Base-by-base conservation (phyloP, 1,140 invertebrate species). In the Orussus abietinus region DNA sequence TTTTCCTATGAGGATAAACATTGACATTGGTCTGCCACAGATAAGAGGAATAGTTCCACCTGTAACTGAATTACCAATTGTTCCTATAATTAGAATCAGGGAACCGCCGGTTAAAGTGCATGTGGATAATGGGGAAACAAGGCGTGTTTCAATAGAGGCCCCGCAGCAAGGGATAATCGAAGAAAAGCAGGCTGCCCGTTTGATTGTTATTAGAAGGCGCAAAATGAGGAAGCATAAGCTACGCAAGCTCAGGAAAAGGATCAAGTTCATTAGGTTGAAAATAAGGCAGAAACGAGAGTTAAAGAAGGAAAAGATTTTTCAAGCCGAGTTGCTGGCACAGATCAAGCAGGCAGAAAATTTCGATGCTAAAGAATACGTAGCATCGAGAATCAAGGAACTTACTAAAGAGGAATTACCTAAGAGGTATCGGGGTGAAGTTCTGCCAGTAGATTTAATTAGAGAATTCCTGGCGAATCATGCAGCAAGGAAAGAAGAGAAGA, bases 161-260 rank as follows among this genome's bases (percentile, higher is more conserved):
- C n/a, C n/a, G n/a, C n/a, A 19, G 7, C 25, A 40, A 19, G 41
- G 28, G 4, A 22, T 45, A 17, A n/a, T n/a, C n/a, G n/a, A n/a
- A n/a, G 78, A 80, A 48, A 88, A 84, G 57, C 77, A 83, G 57
- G 88, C 88, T 1, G 78, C 76, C 1, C 70, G 84, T 34, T 59
- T 92, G 22, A 84, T 92, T 53, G 80, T 84, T 0, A 91, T 92
- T 30, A 77, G 90, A 26, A 75, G 80, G 30, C 80, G 77, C 22
- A 94, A 93, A 71, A 92, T 94, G 83, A 90, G 85, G 58, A 88
- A 84, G 55, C 90, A 92, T 56, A 88, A 92, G 62, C 72, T 86
- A 28, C 84, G 62, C 56, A 93, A 92, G 66, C 64, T 88, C 17
- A 75, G 85, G 39, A 91, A 86, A 58, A 80, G 71, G 44, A 88